A percentile compares a stretch with the other conserved stretches of the same genome.
phyloP scores from a whole-genome alignment of 2,888 invertebrate species.

The Cephus nigrinus region DNA sequence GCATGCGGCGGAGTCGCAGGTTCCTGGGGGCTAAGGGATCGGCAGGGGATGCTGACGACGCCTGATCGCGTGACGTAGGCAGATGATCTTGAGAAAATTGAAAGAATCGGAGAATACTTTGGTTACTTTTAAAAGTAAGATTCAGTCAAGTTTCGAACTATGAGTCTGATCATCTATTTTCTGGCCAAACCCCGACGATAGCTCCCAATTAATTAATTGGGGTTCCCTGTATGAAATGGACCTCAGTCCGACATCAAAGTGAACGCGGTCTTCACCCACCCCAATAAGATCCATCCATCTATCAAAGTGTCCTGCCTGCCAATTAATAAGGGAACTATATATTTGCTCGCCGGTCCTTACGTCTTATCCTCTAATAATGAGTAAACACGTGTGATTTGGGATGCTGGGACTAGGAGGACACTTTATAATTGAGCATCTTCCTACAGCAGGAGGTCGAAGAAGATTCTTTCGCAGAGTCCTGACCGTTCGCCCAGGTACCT shows the following conservation, averaged over 20 bases:
- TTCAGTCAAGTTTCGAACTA: too few relatives aligned
- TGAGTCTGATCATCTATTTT: neutral
- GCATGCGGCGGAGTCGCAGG: neutral
- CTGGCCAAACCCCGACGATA: neutral
- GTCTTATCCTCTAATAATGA: conserved; percentile 60
- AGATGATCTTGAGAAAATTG: too few relatives aligned
- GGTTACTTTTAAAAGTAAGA: too few relatives aligned
- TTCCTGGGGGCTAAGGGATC: too few relatives aligned
- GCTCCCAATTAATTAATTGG: conserved; percentile 59
- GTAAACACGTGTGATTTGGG: conserved; percentile 41
- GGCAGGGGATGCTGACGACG: too few relatives aligned
- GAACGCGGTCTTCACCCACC: conserved; percentile 39
- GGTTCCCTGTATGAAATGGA: conserved; percentile 57
- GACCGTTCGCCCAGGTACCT: neutral
- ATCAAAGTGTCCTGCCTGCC: conserved; percentile 48
- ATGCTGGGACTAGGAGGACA: neutral
- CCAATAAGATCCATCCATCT: conserved; percentile 30
- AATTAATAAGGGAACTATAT: conserved; percentile 61
- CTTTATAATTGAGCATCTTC: neutral
- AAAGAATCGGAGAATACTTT: too few relatives aligned
- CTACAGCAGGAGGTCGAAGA: neutral
- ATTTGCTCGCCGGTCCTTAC: conserved; percentile 48
- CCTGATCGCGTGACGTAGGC: too few relatives aligned
- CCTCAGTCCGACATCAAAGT: conserved; percentile 59
- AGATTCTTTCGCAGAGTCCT: neutral